Conservation (phyloP, 2,888 invertebrate genomes). For the Dolomedes plantarius region DNA sequence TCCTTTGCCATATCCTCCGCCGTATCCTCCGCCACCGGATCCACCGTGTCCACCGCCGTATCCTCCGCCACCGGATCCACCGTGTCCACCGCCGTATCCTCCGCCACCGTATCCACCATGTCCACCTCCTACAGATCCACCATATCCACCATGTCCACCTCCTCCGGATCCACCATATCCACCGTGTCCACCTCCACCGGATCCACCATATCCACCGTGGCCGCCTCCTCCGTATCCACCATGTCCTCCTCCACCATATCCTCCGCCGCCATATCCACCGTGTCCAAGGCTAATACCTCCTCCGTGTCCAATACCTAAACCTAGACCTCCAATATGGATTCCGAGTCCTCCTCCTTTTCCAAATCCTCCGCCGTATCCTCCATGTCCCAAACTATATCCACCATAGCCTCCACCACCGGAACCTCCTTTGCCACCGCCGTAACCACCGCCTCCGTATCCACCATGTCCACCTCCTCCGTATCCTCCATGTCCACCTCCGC, state of each 20-base stretch:
- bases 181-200: background rate
- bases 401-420: background rate
- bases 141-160: background rate
- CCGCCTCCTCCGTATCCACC: background rate
- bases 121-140: background rate
- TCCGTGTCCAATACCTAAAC: background rate
- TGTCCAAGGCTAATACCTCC: background rate
- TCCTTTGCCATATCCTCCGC: too few relatives aligned
- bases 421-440: background rate
- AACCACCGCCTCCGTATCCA: slow-evolving; percentile 1
- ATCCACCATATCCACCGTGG: background rate
- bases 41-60: too few relatives aligned
- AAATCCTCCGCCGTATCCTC: background rate
- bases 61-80: too few relatives aligned
- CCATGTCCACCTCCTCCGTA: background rate
- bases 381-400: background rate
- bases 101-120: background rate
- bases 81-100: background rate
- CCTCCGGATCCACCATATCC: background rate
- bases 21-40: too few relatives aligned
- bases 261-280: background rate
- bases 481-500: background rate
- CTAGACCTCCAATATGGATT: background rate
- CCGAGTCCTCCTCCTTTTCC: background rate
- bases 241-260: background rate